Base-by-base conservation (phyloP, 2,888 invertebrate genomes). In the Plebejus argus region DNA sequence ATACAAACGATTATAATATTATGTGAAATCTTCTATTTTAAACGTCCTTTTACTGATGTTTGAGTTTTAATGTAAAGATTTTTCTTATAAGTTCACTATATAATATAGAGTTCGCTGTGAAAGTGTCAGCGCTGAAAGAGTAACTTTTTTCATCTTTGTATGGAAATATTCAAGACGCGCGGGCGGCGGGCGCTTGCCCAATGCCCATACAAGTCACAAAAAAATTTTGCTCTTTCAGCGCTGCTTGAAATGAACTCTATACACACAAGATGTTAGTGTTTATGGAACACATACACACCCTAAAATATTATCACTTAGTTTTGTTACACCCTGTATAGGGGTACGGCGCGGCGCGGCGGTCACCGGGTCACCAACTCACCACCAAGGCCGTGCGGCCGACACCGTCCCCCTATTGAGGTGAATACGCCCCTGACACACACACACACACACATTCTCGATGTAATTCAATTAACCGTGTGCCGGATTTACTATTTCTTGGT, bases 381-480 rank as follows among this genome's bases (percentile, higher is more conserved):
- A 49, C 15, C 49, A 53, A 53, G 49, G 58, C n/a, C 58, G 58
- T 8, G 58, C 58, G 18, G 58, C 58, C 58, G n/a, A n/a, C 58
- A 58, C 58, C n/a, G 20, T 58, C 20, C 58, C 58, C 58, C n/a
- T 6, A 1, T 20, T 58, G 20, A n/a, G 58, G 58, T 58, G 58
- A 58, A 58, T 58, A 58, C 58, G 58, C 58, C 58, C 58, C 58
- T 20, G 58, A 20, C 58, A n/a, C 58, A 18, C 53, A 53, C 49
- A 53, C 18, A 53, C 5, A 53, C 53, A 18, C 53, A 45, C 18
- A 53, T 8, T 58, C 7, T 1, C n/a, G 58, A 58, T n/a, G 20
- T 58, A n/a, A n/a, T 58, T 6, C 58, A 1, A 58, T 58, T 8
- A 58, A 2, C 18, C 58, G 58, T 20, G 20, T 8, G 58, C 58